phyloP scores from a whole-genome alignment of 2,797 vertebrate species.

The Sandelia bainsii region DNA sequence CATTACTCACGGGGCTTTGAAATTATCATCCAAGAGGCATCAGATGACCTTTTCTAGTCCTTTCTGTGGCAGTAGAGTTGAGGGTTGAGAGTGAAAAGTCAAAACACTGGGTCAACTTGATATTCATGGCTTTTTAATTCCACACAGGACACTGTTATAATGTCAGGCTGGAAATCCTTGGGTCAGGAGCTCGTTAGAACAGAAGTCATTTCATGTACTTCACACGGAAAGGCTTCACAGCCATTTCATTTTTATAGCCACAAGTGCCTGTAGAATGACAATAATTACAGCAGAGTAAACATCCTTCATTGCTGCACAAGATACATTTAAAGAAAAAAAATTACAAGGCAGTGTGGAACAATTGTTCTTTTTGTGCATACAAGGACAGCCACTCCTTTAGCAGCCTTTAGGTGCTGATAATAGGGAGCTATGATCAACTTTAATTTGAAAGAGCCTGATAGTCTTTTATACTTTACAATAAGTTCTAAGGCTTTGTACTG shows the following conservation, averaged over 20 bases:
- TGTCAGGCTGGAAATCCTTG: conserved; percentile 21
- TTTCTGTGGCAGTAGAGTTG: conserved; percentile 30
- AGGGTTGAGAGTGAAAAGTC: conserved; percentile 20
- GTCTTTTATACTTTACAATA: neutral
- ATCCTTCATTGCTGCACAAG: neutral
- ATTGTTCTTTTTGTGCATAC: conserved; percentile 2
- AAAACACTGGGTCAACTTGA: conserved; percentile 46
- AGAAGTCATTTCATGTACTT: conserved; percentile 10
- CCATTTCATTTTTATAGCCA: conserved; percentile 9
- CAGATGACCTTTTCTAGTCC: conserved; percentile 55
- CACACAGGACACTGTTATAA: conserved; percentile 7
- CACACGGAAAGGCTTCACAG: conserved; percentile 7
- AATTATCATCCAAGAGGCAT: conserved; percentile 54
- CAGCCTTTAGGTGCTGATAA: conserved; percentile 14
- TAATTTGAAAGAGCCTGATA: neutral
- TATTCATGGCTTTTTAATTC: conserved; percentile 55
- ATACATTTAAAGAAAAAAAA: conserved; percentile 10
- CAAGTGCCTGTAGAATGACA: conserved; percentile 11
- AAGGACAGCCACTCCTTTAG: neutral
- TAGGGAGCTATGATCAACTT: conserved; percentile 8
- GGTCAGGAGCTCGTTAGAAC: conserved; percentile 14
- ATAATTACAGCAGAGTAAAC: conserved; percentile 13
- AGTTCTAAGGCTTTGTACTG: neutral
- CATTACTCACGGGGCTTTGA: conserved; percentile 55
- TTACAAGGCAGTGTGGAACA: neutral